Conservation (phyloP, 2,113 vertebrate genomes). For the Apaloderma vittatum region DNA sequence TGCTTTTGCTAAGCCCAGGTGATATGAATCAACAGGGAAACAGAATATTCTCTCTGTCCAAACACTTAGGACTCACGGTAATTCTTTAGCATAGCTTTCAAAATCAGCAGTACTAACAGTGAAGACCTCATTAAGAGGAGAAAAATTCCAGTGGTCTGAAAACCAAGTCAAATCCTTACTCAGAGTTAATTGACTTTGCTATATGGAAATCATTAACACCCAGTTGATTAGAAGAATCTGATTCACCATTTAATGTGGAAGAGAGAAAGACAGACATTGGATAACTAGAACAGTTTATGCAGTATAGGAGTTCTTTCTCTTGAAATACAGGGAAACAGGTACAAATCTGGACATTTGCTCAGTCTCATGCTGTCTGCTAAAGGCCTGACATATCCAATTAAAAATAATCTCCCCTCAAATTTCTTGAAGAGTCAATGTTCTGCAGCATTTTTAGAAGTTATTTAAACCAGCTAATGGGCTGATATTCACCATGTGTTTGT, state of each 20-base stretch:
- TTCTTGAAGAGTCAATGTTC: slow-evolving; percentile 32
- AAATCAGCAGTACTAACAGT: not conserved
- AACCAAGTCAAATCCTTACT: not conserved
- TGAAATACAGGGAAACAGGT: not conserved
- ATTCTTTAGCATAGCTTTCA: not conserved
- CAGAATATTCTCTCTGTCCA: not conserved
- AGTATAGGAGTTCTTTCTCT: not conserved
- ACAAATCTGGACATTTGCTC: not conserved
- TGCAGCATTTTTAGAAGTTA: slow-evolving; percentile 37
- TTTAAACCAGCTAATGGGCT: slow-evolving; percentile 56
- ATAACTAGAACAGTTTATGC: not conserved
- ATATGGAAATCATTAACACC: not conserved
- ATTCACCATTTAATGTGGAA: not conserved
- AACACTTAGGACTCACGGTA: not conserved
- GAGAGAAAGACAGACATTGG: not conserved
- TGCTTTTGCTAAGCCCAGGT: not conserved
- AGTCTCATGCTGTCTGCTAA: not conserved
- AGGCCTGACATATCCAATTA: not conserved
- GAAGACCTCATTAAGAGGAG: not conserved
- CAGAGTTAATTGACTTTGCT: not conserved
- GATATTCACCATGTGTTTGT: not conserved
- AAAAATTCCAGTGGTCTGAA: not conserved
- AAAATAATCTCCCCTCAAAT: slow-evolving; percentile 45
- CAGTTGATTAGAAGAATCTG: not conserved
- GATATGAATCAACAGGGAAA: not conserved